phyloP scores from a whole-genome alignment of 2,888 invertebrate genomes.

The Achlya flavicornis region DNA sequence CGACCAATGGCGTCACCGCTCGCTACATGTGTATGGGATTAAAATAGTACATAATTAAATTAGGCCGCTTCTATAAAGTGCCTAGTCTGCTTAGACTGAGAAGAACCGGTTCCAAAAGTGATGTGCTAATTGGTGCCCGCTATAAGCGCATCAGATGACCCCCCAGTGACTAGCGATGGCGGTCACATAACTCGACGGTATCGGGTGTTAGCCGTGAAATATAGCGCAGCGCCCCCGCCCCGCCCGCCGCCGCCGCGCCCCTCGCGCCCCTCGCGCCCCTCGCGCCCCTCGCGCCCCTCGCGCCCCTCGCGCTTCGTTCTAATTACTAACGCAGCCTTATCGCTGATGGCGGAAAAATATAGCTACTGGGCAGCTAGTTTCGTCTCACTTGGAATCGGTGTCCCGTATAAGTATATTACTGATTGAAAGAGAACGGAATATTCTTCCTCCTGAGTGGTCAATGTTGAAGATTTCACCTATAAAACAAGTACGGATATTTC shows the following conservation, averaged over 20 bases:
- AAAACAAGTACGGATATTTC: too few relatives aligned
- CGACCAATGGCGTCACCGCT: too few relatives aligned
- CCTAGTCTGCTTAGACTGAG: too few relatives aligned
- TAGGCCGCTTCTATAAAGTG: too few relatives aligned
- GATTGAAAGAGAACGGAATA: neutral
- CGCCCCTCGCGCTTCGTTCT: conserved; percentile 14
- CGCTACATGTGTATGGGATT: too few relatives aligned
- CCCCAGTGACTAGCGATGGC: neutral
- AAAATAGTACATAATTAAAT: too few relatives aligned
- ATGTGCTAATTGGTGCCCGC: neutral
- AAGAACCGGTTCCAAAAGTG: too few relatives aligned
- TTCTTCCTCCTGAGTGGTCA: too few relatives aligned
- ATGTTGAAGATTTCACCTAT: too few relatives aligned
- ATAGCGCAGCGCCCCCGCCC: conserved; percentile 21
- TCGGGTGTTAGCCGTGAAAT: conserved; percentile 18
- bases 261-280: conserved; percentile 17
- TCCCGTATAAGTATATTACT: neutral
- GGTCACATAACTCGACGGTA: conserved; percentile 16
- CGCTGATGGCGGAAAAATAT: conserved; percentile 3
- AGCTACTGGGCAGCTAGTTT: neutral
- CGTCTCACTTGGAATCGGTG: neutral
- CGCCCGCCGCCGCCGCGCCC: neutral
- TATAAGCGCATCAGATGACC: neutral
- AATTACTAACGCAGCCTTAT: conserved; percentile 13
- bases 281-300: conserved; percentile 22